A percentile compares a stretch with the other conserved stretches of the same genome.
Evolutionary conservation across 2,888 invertebrate species (phyloP).

Genomic region (Caenorhabditis wallacei): DNA sequence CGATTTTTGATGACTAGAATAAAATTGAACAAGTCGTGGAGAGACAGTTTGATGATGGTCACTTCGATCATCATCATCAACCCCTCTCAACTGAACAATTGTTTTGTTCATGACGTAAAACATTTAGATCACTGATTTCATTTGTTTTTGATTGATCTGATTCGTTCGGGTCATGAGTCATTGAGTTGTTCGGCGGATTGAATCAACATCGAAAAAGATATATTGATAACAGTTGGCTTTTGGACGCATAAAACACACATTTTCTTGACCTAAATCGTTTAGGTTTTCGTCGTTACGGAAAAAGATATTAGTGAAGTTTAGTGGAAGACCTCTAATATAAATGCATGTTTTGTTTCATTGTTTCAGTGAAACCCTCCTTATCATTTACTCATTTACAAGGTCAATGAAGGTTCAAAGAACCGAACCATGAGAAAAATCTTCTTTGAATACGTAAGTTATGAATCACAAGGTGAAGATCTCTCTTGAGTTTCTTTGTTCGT

Average conservation of each 20-base stretch:
- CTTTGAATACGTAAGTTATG: too few species aligned
- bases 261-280: not conserved
- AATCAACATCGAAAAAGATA: not conserved
- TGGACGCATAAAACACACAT: not conserved
- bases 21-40: slow-evolving; percentile 19
- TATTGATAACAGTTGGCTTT: slow-evolving; percentile 1
- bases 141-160: slow-evolving; percentile 28
- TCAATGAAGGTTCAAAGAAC: too few species aligned
- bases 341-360: too few species aligned
- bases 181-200: slow-evolving; percentile 23
- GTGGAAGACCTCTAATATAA: too few species aligned
- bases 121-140: slow-evolving; percentile 8
- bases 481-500: not conserved
- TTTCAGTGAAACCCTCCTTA: too few species aligned
- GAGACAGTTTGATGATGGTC: slow-evolving; percentile 28
- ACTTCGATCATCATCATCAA: not conserved
- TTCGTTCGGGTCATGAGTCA: slow-evolving; percentile 25
- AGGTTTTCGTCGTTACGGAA: too few species aligned
- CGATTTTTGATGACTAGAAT: slow-evolving; percentile 39
- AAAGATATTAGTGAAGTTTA: too few species aligned
- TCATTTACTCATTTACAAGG: too few species aligned
- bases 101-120: slow-evolving; percentile 26
- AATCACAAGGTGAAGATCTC: too few species aligned
- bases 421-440: too few species aligned
- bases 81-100: slow-evolving; percentile 28